Base-by-base conservation (phyloP, 2,888 invertebrate genomes). In the Synergus umbraculus region DNA sequence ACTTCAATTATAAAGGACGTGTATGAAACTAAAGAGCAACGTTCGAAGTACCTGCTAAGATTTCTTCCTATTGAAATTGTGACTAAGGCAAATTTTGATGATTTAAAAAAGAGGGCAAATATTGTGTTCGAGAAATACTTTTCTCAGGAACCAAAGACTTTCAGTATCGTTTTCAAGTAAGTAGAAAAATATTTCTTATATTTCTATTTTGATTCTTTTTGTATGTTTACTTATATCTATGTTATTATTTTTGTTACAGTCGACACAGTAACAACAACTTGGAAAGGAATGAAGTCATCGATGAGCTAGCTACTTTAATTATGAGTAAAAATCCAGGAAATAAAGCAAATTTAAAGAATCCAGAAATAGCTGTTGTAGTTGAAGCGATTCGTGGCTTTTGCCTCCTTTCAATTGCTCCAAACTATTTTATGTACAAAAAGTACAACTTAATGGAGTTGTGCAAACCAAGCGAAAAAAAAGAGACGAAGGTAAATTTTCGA, bases 311-410 rank as follows among this genome's bases (percentile, higher is more conserved):
- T 0, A 95, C 95, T 18, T 92, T 96, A 85, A 95, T 98, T 67
- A 92, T 93, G 3, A 92, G 94, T 65, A 95, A 95, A 87, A 96
- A 96, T 91, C 92, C 94, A 0, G 94, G 94, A 49, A 97, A 97
- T 90, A 96, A 95, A 90, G 97, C 96, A 0, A 95, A 97, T 92
- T 93, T 98, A 83, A 96, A 95, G 88, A 94, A 94, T 89, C 96
- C 98, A 12, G 94, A 96, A 81, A 92, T 96, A 58, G 95, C 97
- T 7, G 94, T 98, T 76, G 93, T 97, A 83, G 95, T 98, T 46
- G 98, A 98, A 93, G 93, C 98, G 65, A 94, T 98, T 73, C 95
- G 96, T 88, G 95, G 95, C 41, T 94, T 96, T 87, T 97, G 97
- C 87, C 95, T 97, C 84, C 89, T 98, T 12, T 95, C 96, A 82